phyloP scores from a whole-genome alignment of 2,797 vertebrate species.

The Brachyalestes nurse region DNA sequence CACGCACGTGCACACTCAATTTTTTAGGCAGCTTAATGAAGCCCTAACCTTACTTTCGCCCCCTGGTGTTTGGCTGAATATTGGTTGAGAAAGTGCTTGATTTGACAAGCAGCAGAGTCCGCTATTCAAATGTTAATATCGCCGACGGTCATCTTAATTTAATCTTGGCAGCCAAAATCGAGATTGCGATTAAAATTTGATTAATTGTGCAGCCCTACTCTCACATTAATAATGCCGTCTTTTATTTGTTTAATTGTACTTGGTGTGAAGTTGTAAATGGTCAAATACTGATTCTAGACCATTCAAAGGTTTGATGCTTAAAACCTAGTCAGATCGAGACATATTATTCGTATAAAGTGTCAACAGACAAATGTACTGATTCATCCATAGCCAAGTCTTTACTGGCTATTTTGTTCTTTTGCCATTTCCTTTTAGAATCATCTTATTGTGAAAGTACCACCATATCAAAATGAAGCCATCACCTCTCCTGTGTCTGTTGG shows the following conservation, averaged over 20 bases:
- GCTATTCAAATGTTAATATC: too few relatives aligned
- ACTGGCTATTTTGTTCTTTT: not conserved
- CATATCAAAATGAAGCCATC: slow-evolving; percentile 91
- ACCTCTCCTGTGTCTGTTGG: slow-evolving; percentile 89
- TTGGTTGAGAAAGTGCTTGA: too few relatives aligned
- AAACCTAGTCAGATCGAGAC: not conserved
- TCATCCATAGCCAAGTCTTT: not conserved
- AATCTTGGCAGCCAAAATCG: too few relatives aligned
- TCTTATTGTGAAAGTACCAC: slow-evolving; percentile 96
- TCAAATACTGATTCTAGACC: not conserved
- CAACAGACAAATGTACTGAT: not conserved
- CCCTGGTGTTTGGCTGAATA: too few relatives aligned
- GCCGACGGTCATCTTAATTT: too few relatives aligned
- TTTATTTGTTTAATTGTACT: not conserved
- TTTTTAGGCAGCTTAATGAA: too few relatives aligned
- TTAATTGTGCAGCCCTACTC: too few relatives aligned
- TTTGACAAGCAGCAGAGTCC: too few relatives aligned
- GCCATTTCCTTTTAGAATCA: slow-evolving; percentile 84
- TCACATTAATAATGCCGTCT: not conserved
- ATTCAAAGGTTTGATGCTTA: too few relatives aligned
- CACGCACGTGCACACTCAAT: too few relatives aligned
- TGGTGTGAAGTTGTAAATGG: not conserved
- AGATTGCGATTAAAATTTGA: too few relatives aligned
- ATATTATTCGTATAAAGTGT: not conserved
- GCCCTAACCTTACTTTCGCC: too few relatives aligned